Evolutionary conservation across 2,113 vertebrate species (phyloP).

Genomic region (Camelus bactrianus): DNA sequence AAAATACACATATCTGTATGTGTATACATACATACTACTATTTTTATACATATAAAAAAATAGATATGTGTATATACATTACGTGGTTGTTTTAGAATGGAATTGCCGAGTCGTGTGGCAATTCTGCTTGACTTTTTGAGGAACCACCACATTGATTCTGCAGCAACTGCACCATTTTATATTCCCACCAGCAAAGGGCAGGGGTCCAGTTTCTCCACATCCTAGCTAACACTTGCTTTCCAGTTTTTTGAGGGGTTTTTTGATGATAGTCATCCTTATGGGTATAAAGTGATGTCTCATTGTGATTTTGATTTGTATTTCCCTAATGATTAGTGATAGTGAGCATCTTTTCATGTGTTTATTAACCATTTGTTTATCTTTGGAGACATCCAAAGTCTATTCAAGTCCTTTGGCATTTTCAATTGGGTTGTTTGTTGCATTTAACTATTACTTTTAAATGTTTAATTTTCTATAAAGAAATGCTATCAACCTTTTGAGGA

Average conservation of each 20-base stretch:
- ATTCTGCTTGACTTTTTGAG: background rate
- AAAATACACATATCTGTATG: background rate
- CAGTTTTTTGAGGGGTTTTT: background rate
- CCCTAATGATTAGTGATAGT: background rate
- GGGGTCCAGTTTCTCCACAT: background rate
- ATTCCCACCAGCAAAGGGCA: background rate
- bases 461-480: slow-evolving; percentile 34
- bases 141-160: background rate
- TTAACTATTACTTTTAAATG: slow-evolving; percentile 8
- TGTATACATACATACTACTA: background rate
- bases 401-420: background rate
- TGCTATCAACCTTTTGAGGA: background rate
- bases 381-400: background rate
- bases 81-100: background rate
- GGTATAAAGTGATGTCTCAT: background rate
- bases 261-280: background rate
- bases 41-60: background rate
- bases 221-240: background rate
- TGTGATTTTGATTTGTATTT: background rate
- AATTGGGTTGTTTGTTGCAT: background rate
- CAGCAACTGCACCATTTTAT: background rate
- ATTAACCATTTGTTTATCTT: background rate
- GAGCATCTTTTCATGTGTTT: background rate
- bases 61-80: background rate
- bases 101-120: slow-evolving; percentile 11